Base-by-base conservation (phyloP, 2,888 invertebrate genomes). In the Abrostola triplasia region DNA sequence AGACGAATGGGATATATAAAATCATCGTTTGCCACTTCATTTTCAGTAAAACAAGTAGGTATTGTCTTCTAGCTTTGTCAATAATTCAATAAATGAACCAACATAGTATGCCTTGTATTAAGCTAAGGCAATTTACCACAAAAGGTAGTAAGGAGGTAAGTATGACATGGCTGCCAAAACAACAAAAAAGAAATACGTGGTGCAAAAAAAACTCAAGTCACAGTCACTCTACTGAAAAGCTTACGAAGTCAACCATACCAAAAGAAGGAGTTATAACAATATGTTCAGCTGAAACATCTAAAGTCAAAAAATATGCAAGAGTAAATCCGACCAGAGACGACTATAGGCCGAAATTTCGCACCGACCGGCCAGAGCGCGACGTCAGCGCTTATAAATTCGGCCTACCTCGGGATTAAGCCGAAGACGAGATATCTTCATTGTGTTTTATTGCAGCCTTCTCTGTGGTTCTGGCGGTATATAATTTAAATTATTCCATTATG, bases 401-500 rank as follows among this genome's bases (percentile, higher is more conserved):
- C 82, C 84, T 85, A 83, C 81, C 76, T 67, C 79, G 71, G 87
- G 89, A 89, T 90, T 89, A 76, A 89, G 87, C 81, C 75, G 76
- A 83, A 86, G 79, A 84, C 87, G 84, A 85, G 83, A 79, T 85
- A 85, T 84, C 85, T 82, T 82, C 82, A 82, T 84, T 86, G 84
- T 87, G 85, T 87, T 90, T 90, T 90, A 91, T 90, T 90, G 85
- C 87, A 82, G 84, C 79, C 76, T 83, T 77, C 84, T 77, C 77
- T 74, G 81, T 81, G 84, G 80, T 86, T 85, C 81, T 77, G 78
- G 80, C 85, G 90, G 87, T 84, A 88, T 88, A 87, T 88, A 88
- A 88, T 88, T 90, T 85, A 89, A 90, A 89, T 90, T 89, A 90
- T 89, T 89, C 85, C 86, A 89, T 89, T 88, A 88, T 82, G 82